Evolutionary conservation across 2,888 invertebrate species (phyloP).

Genomic region (Chydorus sphaericus): DNA sequence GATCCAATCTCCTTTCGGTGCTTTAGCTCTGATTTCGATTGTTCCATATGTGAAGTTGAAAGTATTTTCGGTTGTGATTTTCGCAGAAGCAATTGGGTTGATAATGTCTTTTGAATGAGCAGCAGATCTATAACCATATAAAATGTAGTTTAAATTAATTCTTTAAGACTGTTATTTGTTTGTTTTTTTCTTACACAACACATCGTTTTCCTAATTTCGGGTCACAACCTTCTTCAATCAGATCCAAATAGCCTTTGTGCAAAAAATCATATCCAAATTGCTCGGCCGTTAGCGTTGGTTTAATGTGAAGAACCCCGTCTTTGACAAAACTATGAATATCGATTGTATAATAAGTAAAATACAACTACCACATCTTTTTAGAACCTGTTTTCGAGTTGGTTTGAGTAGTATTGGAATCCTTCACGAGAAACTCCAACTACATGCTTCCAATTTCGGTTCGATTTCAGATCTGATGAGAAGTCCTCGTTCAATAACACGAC

Average conservation of each 20-base stretch:
- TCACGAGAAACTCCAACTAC: too few species aligned
- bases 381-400: too few species aligned
- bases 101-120: slow-evolving; percentile 19
- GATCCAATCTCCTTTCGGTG: slow-evolving; percentile 27
- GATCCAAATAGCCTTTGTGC: slow-evolving; percentile 19
- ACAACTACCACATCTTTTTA: too few species aligned
- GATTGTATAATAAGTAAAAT: too few species aligned
- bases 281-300: slow-evolving; percentile 24
- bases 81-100: slow-evolving; percentile 26
- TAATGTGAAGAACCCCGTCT: slow-evolving; percentile 27
- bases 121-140: too few species aligned
- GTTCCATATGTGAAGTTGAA: slow-evolving; percentile 24
- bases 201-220: slow-evolving; percentile 21
- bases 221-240: slow-evolving; percentile 20
- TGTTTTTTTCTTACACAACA: neutral
- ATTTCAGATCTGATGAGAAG: too few species aligned
- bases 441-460: too few species aligned
- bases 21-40: slow-evolving; percentile 25
- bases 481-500: too few species aligned
- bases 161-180: neutral
- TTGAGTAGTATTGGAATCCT: too few species aligned
- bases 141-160: neutral
- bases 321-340: slow-evolving; percentile 26
- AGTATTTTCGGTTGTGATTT: slow-evolving; percentile 22
- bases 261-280: slow-evolving; percentile 20